These are phyloP conservation scores for Whitmania pigra DNA, from an alignment of 1,140 invertebrate species.

Conservation along the genomic window DNA sequence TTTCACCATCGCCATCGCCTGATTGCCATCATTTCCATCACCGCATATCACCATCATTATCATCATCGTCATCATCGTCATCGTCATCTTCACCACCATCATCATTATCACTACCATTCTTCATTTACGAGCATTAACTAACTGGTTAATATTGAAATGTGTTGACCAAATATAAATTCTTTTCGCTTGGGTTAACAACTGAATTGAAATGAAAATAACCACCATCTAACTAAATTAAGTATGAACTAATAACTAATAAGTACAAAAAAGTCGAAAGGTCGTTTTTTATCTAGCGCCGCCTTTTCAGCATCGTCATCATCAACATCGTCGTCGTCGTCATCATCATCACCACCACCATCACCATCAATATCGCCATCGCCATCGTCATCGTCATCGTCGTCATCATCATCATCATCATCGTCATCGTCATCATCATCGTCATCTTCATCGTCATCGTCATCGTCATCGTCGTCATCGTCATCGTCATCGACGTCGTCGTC, in stretches of 20 bases:
- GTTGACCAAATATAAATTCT: no score
- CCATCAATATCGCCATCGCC: not conserved
- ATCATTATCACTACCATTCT: no score
- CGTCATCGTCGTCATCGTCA: not conserved
- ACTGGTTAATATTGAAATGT: no score
- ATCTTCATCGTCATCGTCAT: not conserved
- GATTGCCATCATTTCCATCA: not conserved
- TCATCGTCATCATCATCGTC: not conserved
- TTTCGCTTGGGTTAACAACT: no score
- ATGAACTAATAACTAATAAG: no score
- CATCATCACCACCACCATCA: not conserved
- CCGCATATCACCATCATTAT: not conserved
- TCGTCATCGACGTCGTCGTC: not conserved
- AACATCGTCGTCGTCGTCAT: not conserved
- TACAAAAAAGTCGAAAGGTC: no score
- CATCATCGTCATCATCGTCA: conserved; percentile 6
- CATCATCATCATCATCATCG: not conserved
- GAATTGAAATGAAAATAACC: no score
- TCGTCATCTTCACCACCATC: not conserved
- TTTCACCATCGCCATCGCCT: not conserved
- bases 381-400: no score
- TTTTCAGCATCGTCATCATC: no score
- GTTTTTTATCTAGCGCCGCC: no score
- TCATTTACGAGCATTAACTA: no score
- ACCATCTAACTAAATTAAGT: no score